Evolutionary conservation across 2,888 invertebrate species (phyloP).

Genomic region (Chironomus riparius): DNA sequence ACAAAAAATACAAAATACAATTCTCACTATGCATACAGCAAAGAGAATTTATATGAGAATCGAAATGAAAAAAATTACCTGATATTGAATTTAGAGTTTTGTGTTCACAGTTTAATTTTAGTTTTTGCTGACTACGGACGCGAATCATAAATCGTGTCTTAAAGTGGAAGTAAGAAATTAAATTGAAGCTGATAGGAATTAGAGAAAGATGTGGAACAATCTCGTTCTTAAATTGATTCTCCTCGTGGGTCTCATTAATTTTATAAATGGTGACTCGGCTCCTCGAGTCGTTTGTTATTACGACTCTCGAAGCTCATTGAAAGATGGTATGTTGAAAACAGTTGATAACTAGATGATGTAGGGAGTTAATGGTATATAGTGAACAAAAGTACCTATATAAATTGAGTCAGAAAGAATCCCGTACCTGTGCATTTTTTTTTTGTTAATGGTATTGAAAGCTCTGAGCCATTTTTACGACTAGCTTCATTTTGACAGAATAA

Average conservation of each 20-base stretch:
- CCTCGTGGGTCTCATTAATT: constrained; percentile 16
- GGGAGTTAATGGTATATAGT: background rate
- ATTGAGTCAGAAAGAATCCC: too few relatives aligned
- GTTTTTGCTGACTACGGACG: background rate
- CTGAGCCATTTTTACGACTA: background rate
- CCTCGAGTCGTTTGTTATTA: constrained; percentile 17
- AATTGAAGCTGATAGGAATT: background rate
- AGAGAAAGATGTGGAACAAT: background rate
- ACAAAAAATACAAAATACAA: background rate
- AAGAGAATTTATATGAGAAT: background rate
- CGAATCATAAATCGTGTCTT: background rate
- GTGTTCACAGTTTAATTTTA: background rate
- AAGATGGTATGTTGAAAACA: constrained; percentile 6
- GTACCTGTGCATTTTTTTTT: too few relatives aligned
- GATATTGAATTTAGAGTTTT: background rate
- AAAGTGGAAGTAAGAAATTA: background rate
- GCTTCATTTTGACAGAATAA: too few relatives aligned
- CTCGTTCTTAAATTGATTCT: constrained; percentile 19
- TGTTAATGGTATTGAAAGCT: background rate
- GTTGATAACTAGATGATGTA: background rate
- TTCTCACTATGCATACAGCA: background rate
- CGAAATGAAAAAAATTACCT: background rate
- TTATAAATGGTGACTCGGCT: background rate
- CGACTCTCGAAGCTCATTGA: constrained; percentile 17
- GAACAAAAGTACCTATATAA: too few relatives aligned